Evolutionary conservation across 1,140 invertebrate genomes (phyloP).

Genomic region (Procambarus virginalis): DNA sequence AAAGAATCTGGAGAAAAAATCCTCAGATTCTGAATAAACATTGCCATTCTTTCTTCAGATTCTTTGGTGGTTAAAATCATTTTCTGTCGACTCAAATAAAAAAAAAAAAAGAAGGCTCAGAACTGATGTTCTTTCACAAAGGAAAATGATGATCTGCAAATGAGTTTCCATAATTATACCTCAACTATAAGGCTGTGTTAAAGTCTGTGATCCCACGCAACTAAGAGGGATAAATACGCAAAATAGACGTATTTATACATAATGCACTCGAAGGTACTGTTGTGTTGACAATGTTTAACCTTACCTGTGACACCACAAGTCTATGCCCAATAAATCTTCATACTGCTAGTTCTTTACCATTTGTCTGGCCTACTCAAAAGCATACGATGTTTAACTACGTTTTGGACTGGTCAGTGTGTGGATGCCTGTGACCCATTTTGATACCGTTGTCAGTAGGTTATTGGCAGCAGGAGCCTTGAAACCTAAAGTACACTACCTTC

Average conservation of each 20-base stretch:
- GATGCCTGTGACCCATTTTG: slow-evolving; percentile 52
- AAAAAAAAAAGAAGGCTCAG: background rate
- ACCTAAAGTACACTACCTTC: slow-evolving; percentile 5
- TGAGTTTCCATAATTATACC: slow-evolving; percentile 69
- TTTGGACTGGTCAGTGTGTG: slow-evolving; percentile 53
- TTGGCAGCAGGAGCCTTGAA: slow-evolving; percentile 17
- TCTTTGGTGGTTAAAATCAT: background rate
- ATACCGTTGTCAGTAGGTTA: slow-evolving; percentile 16
- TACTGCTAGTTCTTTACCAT: slow-evolving; percentile 23
- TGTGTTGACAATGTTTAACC: slow-evolving; percentile 62
- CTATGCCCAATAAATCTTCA: slow-evolving; percentile 48
- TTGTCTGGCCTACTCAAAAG: slow-evolving; percentile 21
- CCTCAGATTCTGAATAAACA: background rate
- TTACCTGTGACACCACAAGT: slow-evolving; percentile 56
- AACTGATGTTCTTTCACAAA: slow-evolving; percentile 53
- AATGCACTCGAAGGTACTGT: slow-evolving; percentile 67
- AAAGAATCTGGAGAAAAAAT: background rate
- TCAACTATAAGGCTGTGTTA: slow-evolving; percentile 71
- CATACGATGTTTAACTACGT: slow-evolving; percentile 33
- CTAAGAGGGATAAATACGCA: slow-evolving; percentile 68
- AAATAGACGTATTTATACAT: slow-evolving; percentile 63
- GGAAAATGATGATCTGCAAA: slow-evolving; percentile 53
- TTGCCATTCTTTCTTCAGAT: background rate
- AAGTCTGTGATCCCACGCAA: slow-evolving; percentile 71
- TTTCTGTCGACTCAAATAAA: background rate